Conservation (phyloP, 2,888 invertebrate species). For the Diarsia dahlii region DNA sequence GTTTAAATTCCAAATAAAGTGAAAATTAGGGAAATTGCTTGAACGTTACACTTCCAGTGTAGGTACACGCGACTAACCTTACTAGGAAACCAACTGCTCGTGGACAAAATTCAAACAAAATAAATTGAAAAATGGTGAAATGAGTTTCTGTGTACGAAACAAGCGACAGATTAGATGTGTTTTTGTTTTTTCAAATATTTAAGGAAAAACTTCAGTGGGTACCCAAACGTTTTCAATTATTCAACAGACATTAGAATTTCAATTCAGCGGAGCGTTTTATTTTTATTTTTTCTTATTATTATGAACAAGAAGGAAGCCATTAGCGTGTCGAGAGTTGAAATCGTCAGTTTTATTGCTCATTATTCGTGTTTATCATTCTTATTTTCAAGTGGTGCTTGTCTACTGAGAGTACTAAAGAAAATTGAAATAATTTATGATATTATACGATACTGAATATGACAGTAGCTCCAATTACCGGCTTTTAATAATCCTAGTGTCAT, state of each 20-base stretch:
- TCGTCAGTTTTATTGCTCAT: conserved; percentile 70
- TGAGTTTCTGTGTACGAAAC: conserved; percentile 66
- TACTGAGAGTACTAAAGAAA: conserved; percentile 39
- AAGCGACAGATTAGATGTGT: conserved; percentile 69
- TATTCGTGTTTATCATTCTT: conserved; percentile 67
- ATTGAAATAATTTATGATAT: conserved; percentile 38
- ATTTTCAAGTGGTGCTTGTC: conserved; percentile 54
- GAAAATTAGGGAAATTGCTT: conserved; percentile 42
- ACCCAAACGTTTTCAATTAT: conserved; percentile 75
- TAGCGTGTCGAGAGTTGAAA: conserved; percentile 67
- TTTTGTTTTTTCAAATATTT: conserved; percentile 67
- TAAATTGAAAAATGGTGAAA: conserved; percentile 61
- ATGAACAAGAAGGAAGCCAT: conserved; percentile 68
- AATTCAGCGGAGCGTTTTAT: conserved; percentile 72
- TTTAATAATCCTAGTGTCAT: too few species aligned
- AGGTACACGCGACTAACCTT: conserved; percentile 30
- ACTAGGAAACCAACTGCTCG: conserved; percentile 50
- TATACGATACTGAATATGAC: conserved; percentile 13
- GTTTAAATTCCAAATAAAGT: conserved; percentile 45
- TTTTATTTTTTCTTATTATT: conserved; percentile 64
- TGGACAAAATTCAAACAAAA: conserved; percentile 50
- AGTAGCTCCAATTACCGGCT: neutral
- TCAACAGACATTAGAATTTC: conserved; percentile 77
- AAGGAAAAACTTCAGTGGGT: conserved; percentile 72
- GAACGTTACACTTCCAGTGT: conserved; percentile 34